Base-by-base conservation (phyloP, 2,797 vertebrate genomes). In the Microctenopoma steveboyesi region DNA sequence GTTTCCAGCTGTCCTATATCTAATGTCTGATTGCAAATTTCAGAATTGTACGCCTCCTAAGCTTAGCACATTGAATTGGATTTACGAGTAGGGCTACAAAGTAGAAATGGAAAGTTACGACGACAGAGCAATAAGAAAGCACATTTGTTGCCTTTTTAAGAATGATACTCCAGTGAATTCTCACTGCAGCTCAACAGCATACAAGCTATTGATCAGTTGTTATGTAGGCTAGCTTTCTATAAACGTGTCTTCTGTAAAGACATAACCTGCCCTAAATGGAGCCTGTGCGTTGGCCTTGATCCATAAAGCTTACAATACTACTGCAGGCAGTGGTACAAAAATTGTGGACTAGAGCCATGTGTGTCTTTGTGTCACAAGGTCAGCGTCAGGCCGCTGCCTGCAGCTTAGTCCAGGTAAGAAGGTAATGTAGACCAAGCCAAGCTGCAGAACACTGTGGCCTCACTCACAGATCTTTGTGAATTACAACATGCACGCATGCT, bases 341-440 rank as follows among this genome's bases (percentile, higher is more conserved):
- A 2, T 6, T 61, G 28, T 16, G 1, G 51, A 50, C 46, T 25
- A 40, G 52, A 66, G 72, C 61, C 48, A 58, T 77, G 63, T 84
- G 79, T 80, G 61, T 78, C 37, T 69, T 46, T 74, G 69, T 74
- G 69, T 71, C 69, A 59, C 66, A 62, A 59, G 78, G 74, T 76
- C 72, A 58, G 35, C 2, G 25, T 55, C 56, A 39, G 78, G 55
- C 57, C 68, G 25, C 48, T 68, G 65, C 66, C 40, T 7, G 18
- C 53, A 15, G 89, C 83, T 93, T 90, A 92, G 74, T 16, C 53
- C 59, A 45, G 87, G 78, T 93, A 86, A 91, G 89, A 73, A 88
- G 88, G 74, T 87, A 88, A 93, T 92, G 90, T 88, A 89, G 81
- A 91, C 82, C 72, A 82, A 83, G 88, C 79, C 77, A 63, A 66